phyloP scores from a whole-genome alignment of 2,113 vertebrate species.

The Asarcornis scutulata region DNA sequence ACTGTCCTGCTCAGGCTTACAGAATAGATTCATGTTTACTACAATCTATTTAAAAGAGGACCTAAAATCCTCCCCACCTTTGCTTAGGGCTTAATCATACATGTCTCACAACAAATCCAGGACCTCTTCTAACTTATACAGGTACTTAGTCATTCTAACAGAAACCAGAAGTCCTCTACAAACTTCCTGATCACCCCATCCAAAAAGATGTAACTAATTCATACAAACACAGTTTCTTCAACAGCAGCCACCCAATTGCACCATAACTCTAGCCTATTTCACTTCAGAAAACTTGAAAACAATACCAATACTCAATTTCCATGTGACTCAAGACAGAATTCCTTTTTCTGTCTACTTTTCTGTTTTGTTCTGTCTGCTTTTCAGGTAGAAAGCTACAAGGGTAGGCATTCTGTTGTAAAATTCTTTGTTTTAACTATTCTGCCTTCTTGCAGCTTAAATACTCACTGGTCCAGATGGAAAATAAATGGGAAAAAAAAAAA shows the following conservation, averaged over 20 bases:
- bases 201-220: background rate
- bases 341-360: background rate
- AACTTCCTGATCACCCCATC: accelerated
- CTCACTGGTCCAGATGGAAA: background rate
- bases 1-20: background rate
- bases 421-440: background rate
- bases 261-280: background rate
- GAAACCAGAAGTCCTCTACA: background rate
- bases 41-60: background rate
- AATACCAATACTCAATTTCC: background rate
- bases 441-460: background rate
- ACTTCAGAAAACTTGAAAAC: background rate
- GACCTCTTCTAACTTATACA: background rate
- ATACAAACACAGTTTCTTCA: background rate
- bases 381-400: background rate
- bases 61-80: background rate
- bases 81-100: background rate
- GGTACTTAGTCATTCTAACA: background rate
- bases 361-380: background rate
- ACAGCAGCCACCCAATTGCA: background rate
- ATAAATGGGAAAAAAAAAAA: background rate
- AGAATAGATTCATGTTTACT: background rate
- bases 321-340: background rate
- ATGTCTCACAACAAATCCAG: background rate
- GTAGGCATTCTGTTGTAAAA: background rate